phyloP scores from a whole-genome alignment of 1,140 invertebrate genomes.

The Ips nitidus region DNA sequence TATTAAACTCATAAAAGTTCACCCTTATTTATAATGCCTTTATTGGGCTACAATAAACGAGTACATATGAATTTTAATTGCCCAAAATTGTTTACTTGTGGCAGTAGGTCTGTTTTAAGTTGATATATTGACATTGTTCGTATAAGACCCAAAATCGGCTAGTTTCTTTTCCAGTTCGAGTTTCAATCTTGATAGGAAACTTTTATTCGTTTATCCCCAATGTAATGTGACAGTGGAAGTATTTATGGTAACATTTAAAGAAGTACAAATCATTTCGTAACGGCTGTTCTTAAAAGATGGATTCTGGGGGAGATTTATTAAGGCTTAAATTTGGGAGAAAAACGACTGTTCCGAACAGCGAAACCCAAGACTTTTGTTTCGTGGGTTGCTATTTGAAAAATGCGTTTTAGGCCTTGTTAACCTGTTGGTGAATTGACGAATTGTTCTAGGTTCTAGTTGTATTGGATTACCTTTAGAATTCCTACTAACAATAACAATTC shows the following conservation, averaged over 20 bases:
- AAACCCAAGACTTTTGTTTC: conserved; percentile 19
- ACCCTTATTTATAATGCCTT: conserved; percentile 15
- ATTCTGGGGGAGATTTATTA: conserved; percentile 12
- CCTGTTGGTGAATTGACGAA: neutral
- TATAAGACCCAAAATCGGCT: too few species aligned
- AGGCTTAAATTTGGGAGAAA: neutral
- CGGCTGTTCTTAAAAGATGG: conserved; percentile 5
- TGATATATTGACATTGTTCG: too few species aligned
- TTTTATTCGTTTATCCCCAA: neutral
- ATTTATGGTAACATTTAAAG: conserved; percentile 16
- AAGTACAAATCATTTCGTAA: conserved; percentile 11
- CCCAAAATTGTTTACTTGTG: neutral
- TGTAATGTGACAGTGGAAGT: neutral
- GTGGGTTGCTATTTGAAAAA: conserved; percentile 18
- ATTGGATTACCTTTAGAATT: too few species aligned
- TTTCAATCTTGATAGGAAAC: too few species aligned
- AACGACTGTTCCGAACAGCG: neutral
- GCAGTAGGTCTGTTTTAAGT: too few species aligned
- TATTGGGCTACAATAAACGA: conserved; percentile 15
- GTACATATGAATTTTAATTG: conserved; percentile 13
- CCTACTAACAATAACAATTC: too few species aligned
- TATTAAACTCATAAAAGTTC: conserved; percentile 22
- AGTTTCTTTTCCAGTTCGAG: too few species aligned
- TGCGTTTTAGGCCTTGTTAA: conserved; percentile 11
- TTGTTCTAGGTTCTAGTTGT: neutral